A percentile compares a stretch with the other conserved stretches of the same genome.
These are phyloP conservation scores for Misgurnus mizolepis DNA, from an alignment of 2,113 vertebrate species.

Conservation along the genomic window DNA sequence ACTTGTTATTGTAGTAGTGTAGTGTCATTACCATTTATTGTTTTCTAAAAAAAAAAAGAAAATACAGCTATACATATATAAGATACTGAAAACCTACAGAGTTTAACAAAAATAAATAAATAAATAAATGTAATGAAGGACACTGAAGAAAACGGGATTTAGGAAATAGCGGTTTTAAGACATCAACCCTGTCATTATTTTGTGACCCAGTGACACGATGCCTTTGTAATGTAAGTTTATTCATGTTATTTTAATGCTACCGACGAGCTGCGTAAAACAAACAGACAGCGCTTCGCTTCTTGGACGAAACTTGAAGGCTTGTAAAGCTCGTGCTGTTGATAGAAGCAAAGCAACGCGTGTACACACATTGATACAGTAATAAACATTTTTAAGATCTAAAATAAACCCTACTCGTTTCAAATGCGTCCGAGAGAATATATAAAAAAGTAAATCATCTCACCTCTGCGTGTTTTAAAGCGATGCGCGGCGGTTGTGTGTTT, in stretches of 20 bases:
- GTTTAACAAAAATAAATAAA: too few relatives aligned
- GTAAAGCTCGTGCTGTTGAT: background rate
- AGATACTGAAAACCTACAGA: too few relatives aligned
- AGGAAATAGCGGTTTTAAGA: too few relatives aligned
- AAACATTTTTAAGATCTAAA: background rate
- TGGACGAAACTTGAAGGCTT: background rate
- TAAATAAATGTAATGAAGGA: too few relatives aligned
- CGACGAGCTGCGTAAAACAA: too few relatives aligned
- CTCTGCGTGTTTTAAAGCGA: background rate
- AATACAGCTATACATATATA: too few relatives aligned
- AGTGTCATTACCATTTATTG: too few relatives aligned
- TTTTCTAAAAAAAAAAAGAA: too few relatives aligned
- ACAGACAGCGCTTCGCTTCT: too few relatives aligned
- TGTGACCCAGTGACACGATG: background rate
- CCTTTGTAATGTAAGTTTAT: background rate
- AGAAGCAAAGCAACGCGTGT: conserved; percentile 2
- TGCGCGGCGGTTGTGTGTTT: background rate
- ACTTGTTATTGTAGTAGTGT: too few relatives aligned
- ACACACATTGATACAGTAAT: background rate
- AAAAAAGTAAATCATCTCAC: conserved; percentile 2
- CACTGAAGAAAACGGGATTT: too few relatives aligned
- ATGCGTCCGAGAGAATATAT: background rate
- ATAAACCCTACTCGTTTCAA: background rate
- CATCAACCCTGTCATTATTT: background rate
- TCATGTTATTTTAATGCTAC: background rate